These are phyloP conservation scores for Drosophila lini DNA, from an alignment of 1,140 invertebrate genomes.

Conservation along the genomic window DNA sequence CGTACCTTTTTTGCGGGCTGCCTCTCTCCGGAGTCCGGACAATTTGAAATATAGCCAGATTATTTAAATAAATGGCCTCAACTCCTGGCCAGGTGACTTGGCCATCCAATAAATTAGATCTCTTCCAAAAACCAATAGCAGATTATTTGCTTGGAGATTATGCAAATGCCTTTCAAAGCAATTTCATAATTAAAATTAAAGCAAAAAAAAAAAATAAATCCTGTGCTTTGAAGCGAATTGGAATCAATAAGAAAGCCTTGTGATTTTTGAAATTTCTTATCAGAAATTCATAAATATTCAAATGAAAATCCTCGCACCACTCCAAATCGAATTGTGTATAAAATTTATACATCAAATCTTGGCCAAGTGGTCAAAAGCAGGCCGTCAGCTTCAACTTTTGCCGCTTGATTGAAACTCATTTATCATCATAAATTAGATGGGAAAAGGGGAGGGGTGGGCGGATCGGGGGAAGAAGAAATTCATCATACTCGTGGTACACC, in stretches of 20 bases:
- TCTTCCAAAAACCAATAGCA: slow-evolving; percentile 16
- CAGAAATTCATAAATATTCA: slow-evolving; percentile 73
- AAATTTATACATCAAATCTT: slow-evolving; percentile 66
- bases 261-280: slow-evolving; percentile 33
- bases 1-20: slow-evolving; percentile 20
- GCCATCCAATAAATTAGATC: slow-evolving; percentile 29
- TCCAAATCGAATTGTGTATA: slow-evolving; percentile 75
- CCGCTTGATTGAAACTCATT: slow-evolving; percentile 84
- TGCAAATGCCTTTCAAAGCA: slow-evolving; percentile 20
- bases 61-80: slow-evolving; percentile 67
- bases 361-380: slow-evolving; percentile 47
- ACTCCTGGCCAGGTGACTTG: slow-evolving; percentile 11
- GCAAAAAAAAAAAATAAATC: slow-evolving; percentile 12
- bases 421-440: slow-evolving; percentile 80
- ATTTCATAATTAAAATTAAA: slow-evolving; percentile 43
- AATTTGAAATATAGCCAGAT: slow-evolving; percentile 72
- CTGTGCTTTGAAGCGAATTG: slow-evolving; percentile 9
- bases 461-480: slow-evolving; percentile 50
- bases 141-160: slow-evolving; percentile 36
- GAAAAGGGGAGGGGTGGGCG: neutral
- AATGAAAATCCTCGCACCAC: slow-evolving; percentile 64
- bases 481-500: slow-evolving; percentile 56
- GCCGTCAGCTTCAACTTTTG: slow-evolving; percentile 72
- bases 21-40: slow-evolving; percentile 31
- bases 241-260: slow-evolving; percentile 12